These are phyloP conservation scores for Scaptomyza montana DNA, from an alignment of 1,140 invertebrate genomes.

Conservation along the genomic window DNA sequence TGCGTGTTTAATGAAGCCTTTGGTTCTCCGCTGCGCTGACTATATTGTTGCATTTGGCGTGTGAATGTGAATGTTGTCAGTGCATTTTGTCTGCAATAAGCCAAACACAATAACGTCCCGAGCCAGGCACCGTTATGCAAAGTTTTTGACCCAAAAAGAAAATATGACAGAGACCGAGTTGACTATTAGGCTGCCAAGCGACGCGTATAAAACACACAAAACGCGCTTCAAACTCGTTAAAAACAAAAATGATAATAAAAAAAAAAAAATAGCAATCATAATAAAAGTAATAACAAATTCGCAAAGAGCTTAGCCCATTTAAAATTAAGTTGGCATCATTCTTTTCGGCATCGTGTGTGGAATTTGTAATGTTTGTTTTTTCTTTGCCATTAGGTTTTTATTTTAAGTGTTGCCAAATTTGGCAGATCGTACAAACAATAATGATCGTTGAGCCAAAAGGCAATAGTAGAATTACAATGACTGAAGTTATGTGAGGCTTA, in stretches of 20 bases:
- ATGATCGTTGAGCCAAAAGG: slow-evolving; percentile 4
- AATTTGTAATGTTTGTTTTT: slow-evolving; percentile 22
- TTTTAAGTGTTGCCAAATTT: slow-evolving; percentile 16
- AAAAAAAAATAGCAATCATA: slow-evolving; percentile 19
- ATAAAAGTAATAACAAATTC: slow-evolving; percentile 26
- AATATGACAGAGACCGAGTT: slow-evolving; percentile 52
- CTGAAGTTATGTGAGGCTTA: slow-evolving; percentile 13
- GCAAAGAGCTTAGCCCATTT: slow-evolving; percentile 30
- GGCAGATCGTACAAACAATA: slow-evolving; percentile 13
- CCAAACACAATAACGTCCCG: slow-evolving; percentile 29
- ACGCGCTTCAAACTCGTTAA: slow-evolving; percentile 24
- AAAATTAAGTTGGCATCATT: slow-evolving; percentile 25
- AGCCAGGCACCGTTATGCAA: slow-evolving; percentile 69
- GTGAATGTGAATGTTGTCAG: slow-evolving; percentile 47
- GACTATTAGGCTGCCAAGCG: slow-evolving; percentile 47
- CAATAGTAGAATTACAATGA: slow-evolving; percentile 25
- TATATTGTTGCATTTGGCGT: slow-evolving; percentile 50
- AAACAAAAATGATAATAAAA: background rate
- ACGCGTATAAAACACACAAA: slow-evolving; percentile 59
- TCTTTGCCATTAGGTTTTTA: background rate
- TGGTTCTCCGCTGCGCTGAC: slow-evolving; percentile 25
- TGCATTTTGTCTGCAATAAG: slow-evolving; percentile 31
- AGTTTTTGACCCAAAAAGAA: slow-evolving; percentile 70
- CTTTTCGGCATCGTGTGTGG: slow-evolving; percentile 36
- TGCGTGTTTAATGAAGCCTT: slow-evolving; percentile 21